phyloP scores from a whole-genome alignment of 2,888 invertebrate genomes.

The Acronicta aceris region DNA sequence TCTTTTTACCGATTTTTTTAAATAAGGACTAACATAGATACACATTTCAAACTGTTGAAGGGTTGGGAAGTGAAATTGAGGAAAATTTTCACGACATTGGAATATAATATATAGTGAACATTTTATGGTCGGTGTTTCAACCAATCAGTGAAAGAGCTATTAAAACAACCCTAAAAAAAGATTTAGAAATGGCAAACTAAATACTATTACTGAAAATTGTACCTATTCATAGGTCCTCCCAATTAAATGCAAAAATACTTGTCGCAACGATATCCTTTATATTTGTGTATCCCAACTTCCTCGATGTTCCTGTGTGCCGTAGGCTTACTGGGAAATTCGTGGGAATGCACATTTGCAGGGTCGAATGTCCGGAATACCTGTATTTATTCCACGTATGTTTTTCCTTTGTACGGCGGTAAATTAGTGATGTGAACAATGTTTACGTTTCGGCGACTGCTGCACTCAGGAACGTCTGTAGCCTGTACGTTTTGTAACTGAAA shows the following conservation, averaged over 20 bases:
- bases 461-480: slow-evolving; percentile 33
- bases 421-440: slow-evolving; percentile 65
- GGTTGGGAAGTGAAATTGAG: too few species aligned
- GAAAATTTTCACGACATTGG: too few species aligned
- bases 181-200: slow-evolving; percentile 6
- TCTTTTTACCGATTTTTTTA: too few species aligned
- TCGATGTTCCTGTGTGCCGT: slow-evolving; percentile 11
- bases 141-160: not conserved
- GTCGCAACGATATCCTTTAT: slow-evolving; percentile 12
- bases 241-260: slow-evolving; percentile 18
- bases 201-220: slow-evolving; percentile 3
- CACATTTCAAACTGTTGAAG: too few species aligned
- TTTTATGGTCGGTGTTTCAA: too few species aligned
- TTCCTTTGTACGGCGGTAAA: slow-evolving; percentile 65
- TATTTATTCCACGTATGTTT: slow-evolving; percentile 64
- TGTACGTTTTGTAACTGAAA: slow-evolving; percentile 48
- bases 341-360: slow-evolving; percentile 57
- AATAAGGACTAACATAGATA: too few species aligned
- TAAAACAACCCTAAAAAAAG: not conserved
- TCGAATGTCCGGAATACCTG: slow-evolving; percentile 61
- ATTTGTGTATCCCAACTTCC: slow-evolving; percentile 22
- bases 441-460: slow-evolving; percentile 49
- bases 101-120: too few species aligned
- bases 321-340: slow-evolving; percentile 55
- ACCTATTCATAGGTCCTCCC: not conserved